A percentile compares a stretch with the other conserved stretches of the same genome.
phyloP scores from a whole-genome alignment of 2,797 vertebrate genomes.

The Sphenodon punctatus region DNA sequence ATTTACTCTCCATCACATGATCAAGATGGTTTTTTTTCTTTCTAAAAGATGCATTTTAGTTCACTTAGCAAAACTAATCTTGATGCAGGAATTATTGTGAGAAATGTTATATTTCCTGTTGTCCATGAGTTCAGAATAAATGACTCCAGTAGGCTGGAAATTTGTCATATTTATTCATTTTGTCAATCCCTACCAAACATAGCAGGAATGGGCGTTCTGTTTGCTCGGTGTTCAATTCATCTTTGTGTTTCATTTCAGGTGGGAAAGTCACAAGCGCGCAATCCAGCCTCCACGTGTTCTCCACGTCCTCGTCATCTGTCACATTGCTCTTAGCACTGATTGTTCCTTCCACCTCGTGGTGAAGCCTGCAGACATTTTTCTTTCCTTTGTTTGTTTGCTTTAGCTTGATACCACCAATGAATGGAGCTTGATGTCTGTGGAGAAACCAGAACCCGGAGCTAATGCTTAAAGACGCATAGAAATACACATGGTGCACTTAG shows the following conservation, averaged over 20 bases:
- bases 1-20: too few relatives aligned
- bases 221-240: not conserved
- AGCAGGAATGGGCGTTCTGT: too few relatives aligned
- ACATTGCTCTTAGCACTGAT: conserved; percentile 84
- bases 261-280: conserved; percentile 92
- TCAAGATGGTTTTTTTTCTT: too few relatives aligned
- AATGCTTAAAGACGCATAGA: conserved; percentile 41
- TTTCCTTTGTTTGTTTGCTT: conserved; percentile 61
- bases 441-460: conserved; percentile 47
- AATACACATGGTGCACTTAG: conserved; percentile 40
- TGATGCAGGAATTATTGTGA: too few relatives aligned
- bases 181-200: too few relatives aligned
- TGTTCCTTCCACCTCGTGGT: conserved; percentile 89
- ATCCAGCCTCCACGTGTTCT: conserved; percentile 76
- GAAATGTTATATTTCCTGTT: too few relatives aligned
- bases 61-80: too few relatives aligned
- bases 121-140: too few relatives aligned
- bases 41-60: too few relatives aligned
- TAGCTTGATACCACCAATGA: conserved; percentile 53
- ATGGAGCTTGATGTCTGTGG: conserved; percentile 34
- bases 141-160: too few relatives aligned
- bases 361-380: conserved; percentile 69
- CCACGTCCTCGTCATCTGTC: conserved; percentile 79
- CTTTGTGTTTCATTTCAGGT: conserved; percentile 74
- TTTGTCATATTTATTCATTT: not conserved